Conservation (phyloP, 2,113 vertebrate genomes). For the Alethe diademata region DNA sequence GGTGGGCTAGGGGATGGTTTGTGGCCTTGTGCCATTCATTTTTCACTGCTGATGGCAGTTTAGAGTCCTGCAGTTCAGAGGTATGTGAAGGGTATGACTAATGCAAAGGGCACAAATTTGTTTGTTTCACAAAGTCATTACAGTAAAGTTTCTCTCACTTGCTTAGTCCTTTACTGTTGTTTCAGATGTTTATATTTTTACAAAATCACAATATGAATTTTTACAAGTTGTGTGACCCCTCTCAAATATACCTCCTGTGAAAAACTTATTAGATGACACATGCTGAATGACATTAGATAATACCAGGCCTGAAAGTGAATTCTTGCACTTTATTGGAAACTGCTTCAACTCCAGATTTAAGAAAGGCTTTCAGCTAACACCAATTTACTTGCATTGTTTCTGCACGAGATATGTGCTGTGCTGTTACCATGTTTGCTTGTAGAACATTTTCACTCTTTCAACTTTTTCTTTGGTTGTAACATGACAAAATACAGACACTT, state of each 20-base stretch:
- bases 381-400: neutral
- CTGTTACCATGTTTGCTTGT: neutral
- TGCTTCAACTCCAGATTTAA: neutral
- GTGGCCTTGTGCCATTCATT: neutral
- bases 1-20: neutral
- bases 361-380: neutral
- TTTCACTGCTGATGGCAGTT: neutral
- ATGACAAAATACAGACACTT: neutral
- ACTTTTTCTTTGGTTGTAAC: neutral
- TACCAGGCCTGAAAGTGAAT: neutral
- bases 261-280: neutral
- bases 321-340: neutral
- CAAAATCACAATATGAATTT: neutral
- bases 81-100: neutral
- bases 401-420: fast-evolving
- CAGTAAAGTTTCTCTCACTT: neutral
- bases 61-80: neutral
- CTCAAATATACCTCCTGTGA: neutral
- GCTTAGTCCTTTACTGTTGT: neutral
- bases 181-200: neutral
- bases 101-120: neutral
- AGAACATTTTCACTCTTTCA: neutral
- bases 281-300: neutral
- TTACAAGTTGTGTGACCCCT: neutral
- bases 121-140: neutral